phyloP scores from a whole-genome alignment of 2,113 vertebrate species.

The Thunnus maccoyii region DNA sequence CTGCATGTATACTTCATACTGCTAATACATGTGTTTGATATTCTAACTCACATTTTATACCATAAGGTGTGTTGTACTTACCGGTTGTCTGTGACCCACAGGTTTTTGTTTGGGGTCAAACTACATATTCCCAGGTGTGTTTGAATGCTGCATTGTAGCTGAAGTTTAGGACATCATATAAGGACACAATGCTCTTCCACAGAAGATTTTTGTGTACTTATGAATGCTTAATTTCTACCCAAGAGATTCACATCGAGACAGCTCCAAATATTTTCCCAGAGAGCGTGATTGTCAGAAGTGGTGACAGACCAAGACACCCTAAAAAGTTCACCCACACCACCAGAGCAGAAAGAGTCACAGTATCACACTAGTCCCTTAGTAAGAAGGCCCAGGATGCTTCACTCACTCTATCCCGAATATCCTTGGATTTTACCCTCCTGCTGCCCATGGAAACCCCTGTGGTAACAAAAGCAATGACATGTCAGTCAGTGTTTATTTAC shows the following conservation, averaged over 20 bases:
- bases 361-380: slow-evolving; percentile 22
- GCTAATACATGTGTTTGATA: background rate
- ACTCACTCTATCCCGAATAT: slow-evolving; percentile 83
- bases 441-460: slow-evolving; percentile 70
- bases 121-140: background rate
- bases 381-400: slow-evolving; percentile 66
- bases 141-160: background rate
- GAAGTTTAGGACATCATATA: background rate
- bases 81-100: background rate
- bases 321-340: slow-evolving; percentile 46
- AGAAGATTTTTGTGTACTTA: background rate
- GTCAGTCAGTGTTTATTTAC: slow-evolving; percentile 60
- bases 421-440: slow-evolving; percentile 76
- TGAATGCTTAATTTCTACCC: background rate
- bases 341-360: slow-evolving; percentile 58
- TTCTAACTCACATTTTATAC: background rate
- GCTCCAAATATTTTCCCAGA: background rate
- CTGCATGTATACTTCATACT: no score
- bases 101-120: background rate
- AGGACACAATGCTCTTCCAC: background rate
- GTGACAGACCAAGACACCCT: slow-evolving; percentile 15
- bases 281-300: background rate
- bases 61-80: background rate
- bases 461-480: slow-evolving; percentile 79
- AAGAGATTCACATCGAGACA: background rate